Percentiles rank a stretch among this genome's conserved stretches.
Conservation (phyloP, 2,113 vertebrate genomes). For the Hydrochoerus hydrochaeris region DNA sequence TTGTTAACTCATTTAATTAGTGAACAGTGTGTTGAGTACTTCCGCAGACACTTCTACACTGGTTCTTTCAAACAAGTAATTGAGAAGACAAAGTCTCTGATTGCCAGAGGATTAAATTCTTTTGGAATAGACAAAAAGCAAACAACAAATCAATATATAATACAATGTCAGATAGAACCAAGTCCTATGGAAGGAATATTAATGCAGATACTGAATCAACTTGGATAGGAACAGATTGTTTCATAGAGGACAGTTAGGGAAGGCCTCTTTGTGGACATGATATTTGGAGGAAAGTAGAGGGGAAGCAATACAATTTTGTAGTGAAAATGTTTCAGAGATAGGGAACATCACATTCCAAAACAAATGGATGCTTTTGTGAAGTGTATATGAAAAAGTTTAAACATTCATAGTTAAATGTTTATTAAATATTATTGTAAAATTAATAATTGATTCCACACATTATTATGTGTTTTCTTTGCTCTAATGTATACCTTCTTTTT, state of each 20-base stretch:
- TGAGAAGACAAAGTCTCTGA: neutral
- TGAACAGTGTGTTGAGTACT: neutral
- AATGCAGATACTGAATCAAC: neutral
- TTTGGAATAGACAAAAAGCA: neutral
- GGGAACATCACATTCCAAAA: neutral
- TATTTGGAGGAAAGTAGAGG: neutral
- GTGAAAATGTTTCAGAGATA: neutral
- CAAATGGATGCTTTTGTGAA: conserved; percentile 16
- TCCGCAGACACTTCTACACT: neutral
- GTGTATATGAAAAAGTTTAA: conserved; percentile 32
- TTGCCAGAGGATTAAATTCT: neutral
- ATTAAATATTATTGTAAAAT: neutral
- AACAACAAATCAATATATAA: neutral
- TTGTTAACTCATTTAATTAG: neutral
- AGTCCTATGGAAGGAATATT: neutral
- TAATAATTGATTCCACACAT: conserved; percentile 5
- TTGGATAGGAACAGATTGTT: neutral
- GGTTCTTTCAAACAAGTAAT: neutral
- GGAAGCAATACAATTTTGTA: neutral
- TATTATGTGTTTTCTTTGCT: neutral
- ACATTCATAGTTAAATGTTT: neutral
- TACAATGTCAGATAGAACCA: neutral
- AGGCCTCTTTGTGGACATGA: neutral
- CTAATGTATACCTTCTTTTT: neutral
- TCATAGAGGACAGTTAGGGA: neutral